Percentiles rank a stretch among this genome's conserved stretches.
phyloP scores from a whole-genome alignment of 2,888 invertebrate species.

The Dynastes grantii region DNA sequence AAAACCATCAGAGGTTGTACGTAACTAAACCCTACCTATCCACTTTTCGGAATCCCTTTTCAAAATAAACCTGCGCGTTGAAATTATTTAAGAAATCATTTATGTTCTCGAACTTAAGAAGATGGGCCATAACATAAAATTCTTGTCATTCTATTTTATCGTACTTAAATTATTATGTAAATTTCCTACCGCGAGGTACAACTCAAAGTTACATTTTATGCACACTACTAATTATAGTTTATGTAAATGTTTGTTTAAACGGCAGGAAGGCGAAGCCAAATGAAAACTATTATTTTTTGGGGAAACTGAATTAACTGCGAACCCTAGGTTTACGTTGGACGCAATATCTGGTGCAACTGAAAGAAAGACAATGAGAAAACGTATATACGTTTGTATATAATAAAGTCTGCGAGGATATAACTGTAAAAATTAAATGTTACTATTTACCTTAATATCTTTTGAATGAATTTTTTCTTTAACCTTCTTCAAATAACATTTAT shows the following conservation, averaged over 20 bases:
- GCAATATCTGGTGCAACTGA: no score
- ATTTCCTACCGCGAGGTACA: slow-evolving; percentile 37
- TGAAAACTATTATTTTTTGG: slow-evolving; percentile 35
- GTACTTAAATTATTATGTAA: slow-evolving; percentile 43
- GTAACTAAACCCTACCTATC: not conserved
- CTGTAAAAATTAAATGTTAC: not conserved
- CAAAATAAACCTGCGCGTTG: slow-evolving; percentile 27
- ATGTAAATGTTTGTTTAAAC: slow-evolving; percentile 28
- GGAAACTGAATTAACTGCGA: slow-evolving; percentile 5
- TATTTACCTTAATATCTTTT: no score
- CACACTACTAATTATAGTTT: slow-evolving; percentile 41
- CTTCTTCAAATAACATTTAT: no score
- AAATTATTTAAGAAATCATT: slow-evolving; percentile 39
- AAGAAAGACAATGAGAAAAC: no score
- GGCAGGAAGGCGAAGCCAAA: slow-evolving; percentile 35
- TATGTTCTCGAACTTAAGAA: slow-evolving; percentile 3
- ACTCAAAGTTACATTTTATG: slow-evolving; percentile 40
- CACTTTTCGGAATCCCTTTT: not conserved
- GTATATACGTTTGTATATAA: no score
- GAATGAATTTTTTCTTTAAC: no score
- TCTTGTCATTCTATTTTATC: slow-evolving; percentile 44
- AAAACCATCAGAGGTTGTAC: no score
- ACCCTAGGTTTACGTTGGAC: not conserved
- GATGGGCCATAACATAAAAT: slow-evolving; percentile 23
- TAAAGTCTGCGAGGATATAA: not conserved